These are phyloP conservation scores for Eupsilia transversa DNA, from an alignment of 2,888 invertebrate genomes.

Conservation along the genomic window DNA sequence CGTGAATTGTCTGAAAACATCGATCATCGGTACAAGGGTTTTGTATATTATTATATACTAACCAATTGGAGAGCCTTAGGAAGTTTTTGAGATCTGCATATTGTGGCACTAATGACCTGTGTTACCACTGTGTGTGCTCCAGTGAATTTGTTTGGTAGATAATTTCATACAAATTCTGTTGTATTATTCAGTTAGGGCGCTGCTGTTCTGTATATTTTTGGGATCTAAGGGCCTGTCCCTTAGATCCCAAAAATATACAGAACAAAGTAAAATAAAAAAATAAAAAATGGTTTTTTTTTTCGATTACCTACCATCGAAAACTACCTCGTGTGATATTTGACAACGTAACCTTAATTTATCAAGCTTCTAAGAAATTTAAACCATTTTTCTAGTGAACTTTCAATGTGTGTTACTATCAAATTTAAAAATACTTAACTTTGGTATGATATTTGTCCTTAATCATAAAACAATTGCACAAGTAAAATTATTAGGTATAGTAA, in stretches of 20 bases:
- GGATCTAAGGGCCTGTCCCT: too few species aligned
- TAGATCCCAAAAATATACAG: background rate
- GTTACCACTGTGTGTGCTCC: background rate
- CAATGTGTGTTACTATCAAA: too few species aligned
- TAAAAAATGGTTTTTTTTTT: too few species aligned
- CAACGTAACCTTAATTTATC: background rate
- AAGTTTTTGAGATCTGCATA: background rate
- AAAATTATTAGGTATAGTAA: constrained; percentile 36
- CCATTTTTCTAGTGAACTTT: too few species aligned
- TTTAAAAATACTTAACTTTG: background rate
- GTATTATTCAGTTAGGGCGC: background rate
- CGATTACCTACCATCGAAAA: too few species aligned
- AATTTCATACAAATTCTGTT: background rate
- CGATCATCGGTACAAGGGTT: constrained; percentile 17
- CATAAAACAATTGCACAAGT: constrained; percentile 32
- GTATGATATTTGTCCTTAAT: background rate
- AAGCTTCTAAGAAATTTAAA: background rate
- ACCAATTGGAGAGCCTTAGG: background rate
- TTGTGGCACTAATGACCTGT: background rate
- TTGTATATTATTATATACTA: constrained; percentile 5
- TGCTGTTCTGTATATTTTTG: too few species aligned
- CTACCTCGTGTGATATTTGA: background rate
- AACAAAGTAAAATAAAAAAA: too few species aligned
- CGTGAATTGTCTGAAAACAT: constrained; percentile 34
- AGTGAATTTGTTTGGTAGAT: background rate